Base-by-base conservation (phyloP, 2,113 vertebrate species). In the Manacus vitellinus region DNA sequence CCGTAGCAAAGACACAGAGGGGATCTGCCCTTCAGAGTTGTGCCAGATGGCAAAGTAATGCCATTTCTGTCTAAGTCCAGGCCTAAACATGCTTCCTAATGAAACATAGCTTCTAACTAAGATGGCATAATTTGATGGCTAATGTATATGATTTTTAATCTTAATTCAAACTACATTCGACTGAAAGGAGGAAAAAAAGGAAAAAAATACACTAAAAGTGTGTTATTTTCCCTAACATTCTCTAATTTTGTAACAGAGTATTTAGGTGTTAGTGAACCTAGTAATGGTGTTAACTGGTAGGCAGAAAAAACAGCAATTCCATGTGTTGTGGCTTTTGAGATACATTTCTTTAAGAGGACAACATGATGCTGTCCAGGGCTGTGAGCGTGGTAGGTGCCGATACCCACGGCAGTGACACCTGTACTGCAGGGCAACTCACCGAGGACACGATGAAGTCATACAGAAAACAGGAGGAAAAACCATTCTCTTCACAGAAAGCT, bases 51-150 rank as follows among this genome's bases (percentile, higher is more conserved):
- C 3, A 6, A 85, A 88, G 23, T 62, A 92, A 77, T 27, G 37
- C 35, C n/a, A 51, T 70, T 95, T 80, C 73, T 91, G 31, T 25
- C 19, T 15, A 75, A 72, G 37, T 43, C 24, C 1, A 0, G 35
- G 65, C 25, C 30, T 61, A 83, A 85, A 41, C 21, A 80, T 61
- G 20, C 9, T 90, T 70, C 20, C 5, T 49, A 62, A 70, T 17
- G 67, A 92, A 92, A 72, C 13, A 59, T n/a, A 83, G n/a, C 24
- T 66, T 23, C 46, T 73, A 80, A 80, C 55, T 79, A 88, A 76
- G 41, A n/a, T 56, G 19, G 14, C 35, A 27, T 59, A 55, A 80
- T 67, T 81, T 86, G 35, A 58, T 56, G 30, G 81, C 19, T 62
- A 77, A 67, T 9, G 10, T 58, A 67, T 9, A 35, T 1, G 3